These are phyloP conservation scores for Ptilorrhoa leucosticta DNA, from an alignment of 2,113 vertebrate species.

Conservation along the genomic window DNA sequence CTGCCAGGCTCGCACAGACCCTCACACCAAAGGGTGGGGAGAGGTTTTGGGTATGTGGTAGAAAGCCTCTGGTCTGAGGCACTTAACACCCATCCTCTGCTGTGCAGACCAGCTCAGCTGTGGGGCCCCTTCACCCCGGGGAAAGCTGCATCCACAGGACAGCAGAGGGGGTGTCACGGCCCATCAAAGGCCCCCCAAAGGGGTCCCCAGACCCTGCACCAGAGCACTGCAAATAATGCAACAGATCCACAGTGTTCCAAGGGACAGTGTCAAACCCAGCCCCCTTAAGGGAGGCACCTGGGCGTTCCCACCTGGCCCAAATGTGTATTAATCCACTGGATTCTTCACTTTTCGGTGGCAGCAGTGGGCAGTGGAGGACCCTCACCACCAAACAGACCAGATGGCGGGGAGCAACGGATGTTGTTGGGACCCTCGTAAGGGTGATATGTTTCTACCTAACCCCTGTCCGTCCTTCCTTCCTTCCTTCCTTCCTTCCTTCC, in stretches of 20 bases:
- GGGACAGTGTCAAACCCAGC: not conserved
- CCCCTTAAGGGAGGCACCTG: too few species aligned
- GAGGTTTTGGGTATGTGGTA: not conserved
- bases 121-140: not conserved
- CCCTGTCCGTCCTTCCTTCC: too few species aligned
- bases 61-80: not conserved
- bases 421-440: rapidly evolving
- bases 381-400: not conserved
- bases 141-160: not conserved
- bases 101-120: not conserved
- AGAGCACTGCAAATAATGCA: not conserved
- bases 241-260: not conserved
- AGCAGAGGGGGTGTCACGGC: too few species aligned
- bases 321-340: not conserved
- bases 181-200: not conserved
- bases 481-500: too few species aligned
- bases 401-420: rapidly evolving
- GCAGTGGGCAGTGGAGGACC: not conserved
- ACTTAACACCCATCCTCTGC: not conserved
- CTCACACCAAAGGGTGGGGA: rapidly evolving
- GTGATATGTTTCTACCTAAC: too few species aligned
- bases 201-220: not conserved
- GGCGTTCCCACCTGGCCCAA: not conserved
- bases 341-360: not conserved
- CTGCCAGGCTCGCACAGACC: rapidly evolving